Percentiles rank a stretch among this genome's conserved stretches.
phyloP scores from a whole-genome alignment of 2,888 invertebrate species.

The Penaeus monodon region DNA sequence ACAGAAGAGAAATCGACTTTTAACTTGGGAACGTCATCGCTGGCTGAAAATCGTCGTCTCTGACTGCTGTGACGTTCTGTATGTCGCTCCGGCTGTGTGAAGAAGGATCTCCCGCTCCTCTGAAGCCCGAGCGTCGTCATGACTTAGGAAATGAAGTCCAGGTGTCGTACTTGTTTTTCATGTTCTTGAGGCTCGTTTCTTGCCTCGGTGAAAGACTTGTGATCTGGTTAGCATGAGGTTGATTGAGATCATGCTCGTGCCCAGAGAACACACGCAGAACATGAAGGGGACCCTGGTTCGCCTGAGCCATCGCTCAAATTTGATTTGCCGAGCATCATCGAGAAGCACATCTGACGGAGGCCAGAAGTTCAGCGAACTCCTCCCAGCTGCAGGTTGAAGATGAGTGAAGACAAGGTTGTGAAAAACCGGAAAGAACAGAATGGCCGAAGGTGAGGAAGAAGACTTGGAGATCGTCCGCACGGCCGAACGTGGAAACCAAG shows the following conservation, averaged over 20 bases:
- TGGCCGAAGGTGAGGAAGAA: conserved; percentile 71
- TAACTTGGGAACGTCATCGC: conserved; percentile 17
- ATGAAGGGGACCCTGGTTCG: conserved; percentile 66
- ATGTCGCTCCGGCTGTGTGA: neutral
- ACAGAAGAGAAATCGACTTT: conserved; percentile 28
- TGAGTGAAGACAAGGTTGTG: conserved; percentile 34
- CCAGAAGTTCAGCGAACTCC: conserved; percentile 68
- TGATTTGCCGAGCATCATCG: conserved; percentile 71
- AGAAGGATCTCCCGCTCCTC: neutral
- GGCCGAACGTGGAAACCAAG: conserved; percentile 66
- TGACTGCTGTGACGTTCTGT: too few relatives aligned
- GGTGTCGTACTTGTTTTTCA: conserved; percentile 28
- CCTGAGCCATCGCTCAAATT: conserved; percentile 68
- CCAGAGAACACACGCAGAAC: conserved; percentile 69
- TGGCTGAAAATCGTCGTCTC: neutral
- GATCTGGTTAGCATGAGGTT: conserved; percentile 66
- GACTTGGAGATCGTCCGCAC: conserved; percentile 67
- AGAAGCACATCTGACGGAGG: conserved; percentile 70
- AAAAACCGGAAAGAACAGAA: conserved; percentile 70
- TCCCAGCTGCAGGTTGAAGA: conserved; percentile 67
- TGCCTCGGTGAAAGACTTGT: conserved; percentile 25
- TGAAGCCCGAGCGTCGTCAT: neutral
- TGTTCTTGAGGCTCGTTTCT: conserved; percentile 10
- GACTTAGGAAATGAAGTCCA: conserved; percentile 18
- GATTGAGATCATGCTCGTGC: conserved; percentile 69